A percentile compares a stretch with the other conserved stretches of the same genome.
These are phyloP conservation scores for Pristionchus maxplancki DNA, from an alignment of 2,888 invertebrate genomes.

Conservation along the genomic window DNA sequence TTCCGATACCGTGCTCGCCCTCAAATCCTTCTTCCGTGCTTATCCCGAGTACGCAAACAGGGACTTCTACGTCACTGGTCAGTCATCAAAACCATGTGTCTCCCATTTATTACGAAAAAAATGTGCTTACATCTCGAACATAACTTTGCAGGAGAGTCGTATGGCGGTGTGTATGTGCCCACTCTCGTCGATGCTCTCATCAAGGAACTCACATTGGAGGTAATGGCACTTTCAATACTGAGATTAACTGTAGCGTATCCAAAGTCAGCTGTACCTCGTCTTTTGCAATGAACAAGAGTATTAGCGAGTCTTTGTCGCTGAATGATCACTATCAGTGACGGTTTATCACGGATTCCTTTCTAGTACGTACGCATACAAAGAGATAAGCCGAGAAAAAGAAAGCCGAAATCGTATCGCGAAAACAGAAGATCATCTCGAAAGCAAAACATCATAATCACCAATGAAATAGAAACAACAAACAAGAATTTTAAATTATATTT, in stretches of 20 bases:
- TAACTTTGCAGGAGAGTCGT: slow-evolving; percentile 36
- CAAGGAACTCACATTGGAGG: not conserved
- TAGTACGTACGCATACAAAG: not conserved
- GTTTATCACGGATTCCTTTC: not conserved
- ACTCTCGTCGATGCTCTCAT: slow-evolving; percentile 67
- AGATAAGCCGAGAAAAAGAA: not conserved
- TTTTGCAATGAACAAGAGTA: not conserved
- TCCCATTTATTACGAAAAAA: not conserved
- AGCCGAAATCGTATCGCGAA: not conserved
- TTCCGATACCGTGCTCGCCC: slow-evolving; percentile 78
- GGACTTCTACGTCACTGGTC: slow-evolving; percentile 49
- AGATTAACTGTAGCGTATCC: too few species aligned
- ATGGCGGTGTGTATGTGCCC: slow-evolving; percentile 79
- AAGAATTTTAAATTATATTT: not conserved
- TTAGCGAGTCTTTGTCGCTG: not conserved
- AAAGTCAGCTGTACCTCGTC: not conserved
- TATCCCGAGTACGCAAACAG: slow-evolving; percentile 78
- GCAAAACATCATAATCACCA: not conserved
- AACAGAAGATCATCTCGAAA: not conserved
- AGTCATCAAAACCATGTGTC: not conserved
- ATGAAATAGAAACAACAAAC: too few species aligned
- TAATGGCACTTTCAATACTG: not conserved
- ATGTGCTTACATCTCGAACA: not conserved
- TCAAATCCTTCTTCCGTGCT: slow-evolving; percentile 79
- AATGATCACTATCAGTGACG: not conserved